Evolutionary conservation across 2,797 vertebrate genomes (phyloP).

Genomic region (Arremon aurantiirostris): DNA sequence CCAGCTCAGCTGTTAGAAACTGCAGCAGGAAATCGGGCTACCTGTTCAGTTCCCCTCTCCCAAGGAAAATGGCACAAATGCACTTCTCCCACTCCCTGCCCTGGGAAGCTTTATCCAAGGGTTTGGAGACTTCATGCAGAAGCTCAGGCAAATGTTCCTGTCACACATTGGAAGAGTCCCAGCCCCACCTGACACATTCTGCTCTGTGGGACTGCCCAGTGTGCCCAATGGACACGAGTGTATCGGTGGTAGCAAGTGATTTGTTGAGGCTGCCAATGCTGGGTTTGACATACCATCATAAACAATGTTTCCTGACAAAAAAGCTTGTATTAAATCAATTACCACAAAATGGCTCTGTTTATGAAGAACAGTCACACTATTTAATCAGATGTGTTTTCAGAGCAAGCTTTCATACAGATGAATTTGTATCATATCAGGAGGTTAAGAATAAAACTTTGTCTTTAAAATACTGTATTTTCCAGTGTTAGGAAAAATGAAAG

Average conservation of each 20-base stretch:
- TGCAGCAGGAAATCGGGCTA: background rate
- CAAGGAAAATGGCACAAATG: background rate
- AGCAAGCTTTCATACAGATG: background rate
- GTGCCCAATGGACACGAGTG: background rate
- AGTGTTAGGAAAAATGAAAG: background rate
- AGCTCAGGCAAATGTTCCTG: background rate
- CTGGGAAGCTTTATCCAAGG: background rate
- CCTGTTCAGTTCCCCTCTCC: background rate
- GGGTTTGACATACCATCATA: constrained; percentile 14
- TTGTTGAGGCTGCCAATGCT: constrained; percentile 9
- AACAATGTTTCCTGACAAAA: constrained; percentile 36
- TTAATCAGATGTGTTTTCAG: constrained; percentile 46
- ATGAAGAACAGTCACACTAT: background rate
- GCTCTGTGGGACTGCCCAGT: background rate
- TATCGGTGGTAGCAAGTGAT: background rate
- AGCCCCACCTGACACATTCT: background rate
- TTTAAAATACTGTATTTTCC: background rate
- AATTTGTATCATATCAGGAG: background rate
- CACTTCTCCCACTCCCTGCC: no score
- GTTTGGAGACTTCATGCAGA: background rate
- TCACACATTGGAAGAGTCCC: accelerated
- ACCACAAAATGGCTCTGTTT: constrained; percentile 12
- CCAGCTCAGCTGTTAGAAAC: background rate
- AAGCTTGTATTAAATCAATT: constrained; percentile 47
- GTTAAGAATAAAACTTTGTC: background rate